Conservation (phyloP, 1,140 invertebrate species). For the Scaptomyza montana region DNA sequence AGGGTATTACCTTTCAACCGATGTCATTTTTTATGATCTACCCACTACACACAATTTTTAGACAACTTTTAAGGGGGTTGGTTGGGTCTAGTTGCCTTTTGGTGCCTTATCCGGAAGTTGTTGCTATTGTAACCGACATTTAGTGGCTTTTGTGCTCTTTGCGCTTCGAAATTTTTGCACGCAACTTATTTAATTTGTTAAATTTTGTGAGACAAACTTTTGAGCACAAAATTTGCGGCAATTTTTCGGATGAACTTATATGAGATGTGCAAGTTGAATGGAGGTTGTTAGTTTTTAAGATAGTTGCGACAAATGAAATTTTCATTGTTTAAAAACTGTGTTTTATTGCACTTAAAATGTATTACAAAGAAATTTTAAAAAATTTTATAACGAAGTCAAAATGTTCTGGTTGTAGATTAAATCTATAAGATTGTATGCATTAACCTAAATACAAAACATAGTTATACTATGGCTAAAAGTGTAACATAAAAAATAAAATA, state of each 20-base stretch:
- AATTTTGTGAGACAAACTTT: slow-evolving; percentile 31
- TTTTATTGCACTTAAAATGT: too few relatives aligned
- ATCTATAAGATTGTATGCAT: too few relatives aligned
- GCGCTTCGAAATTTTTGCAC: slow-evolving; percentile 46
- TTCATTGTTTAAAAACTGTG: neutral
- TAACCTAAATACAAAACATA: too few relatives aligned
- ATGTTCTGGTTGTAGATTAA: too few relatives aligned
- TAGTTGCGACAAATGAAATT: neutral
- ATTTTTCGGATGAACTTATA: slow-evolving; percentile 29
- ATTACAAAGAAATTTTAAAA: too few relatives aligned
- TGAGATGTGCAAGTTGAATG: neutral
- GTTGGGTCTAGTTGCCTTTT: neutral
- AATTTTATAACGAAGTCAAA: too few relatives aligned
- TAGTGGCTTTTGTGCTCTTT: slow-evolving; percentile 57
- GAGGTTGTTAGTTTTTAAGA: slow-evolving; percentile 17
- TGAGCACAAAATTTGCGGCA: slow-evolving; percentile 16
- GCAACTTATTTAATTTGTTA: slow-evolving; percentile 66
- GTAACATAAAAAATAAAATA: too few relatives aligned
- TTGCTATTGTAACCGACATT: slow-evolving; percentile 47
- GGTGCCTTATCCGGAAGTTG: neutral
- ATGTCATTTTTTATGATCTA: slow-evolving; percentile 7
- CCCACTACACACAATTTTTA: slow-evolving; percentile 17
- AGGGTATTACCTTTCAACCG: slow-evolving; percentile 2
- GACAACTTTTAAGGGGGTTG: slow-evolving; percentile 33
- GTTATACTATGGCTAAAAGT: too few relatives aligned